phyloP scores from a whole-genome alignment of 1,140 invertebrate species.

The Drosophila kurseongensis region DNA sequence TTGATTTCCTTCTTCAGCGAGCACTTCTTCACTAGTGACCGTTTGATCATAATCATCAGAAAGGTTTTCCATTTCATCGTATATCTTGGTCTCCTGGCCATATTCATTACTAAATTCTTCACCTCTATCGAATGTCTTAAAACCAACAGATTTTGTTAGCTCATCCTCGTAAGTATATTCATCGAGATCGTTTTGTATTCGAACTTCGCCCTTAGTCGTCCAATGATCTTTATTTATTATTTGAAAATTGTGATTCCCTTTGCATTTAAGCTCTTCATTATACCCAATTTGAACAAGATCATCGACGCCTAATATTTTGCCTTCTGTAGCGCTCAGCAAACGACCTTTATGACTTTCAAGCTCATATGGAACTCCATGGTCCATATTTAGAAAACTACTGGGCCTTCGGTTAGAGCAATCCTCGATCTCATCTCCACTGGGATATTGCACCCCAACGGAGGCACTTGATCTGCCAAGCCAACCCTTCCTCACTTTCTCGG shows the following conservation, averaged over 20 bases:
- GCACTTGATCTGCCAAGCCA: conserved; percentile 3
- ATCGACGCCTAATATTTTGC: too few species aligned
- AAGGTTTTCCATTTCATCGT: neutral
- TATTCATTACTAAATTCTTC: neutral
- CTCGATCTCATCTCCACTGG: conserved; percentile 43
- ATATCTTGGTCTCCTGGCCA: neutral
- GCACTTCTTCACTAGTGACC: neutral
- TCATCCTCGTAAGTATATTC: neutral
- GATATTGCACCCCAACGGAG: conserved; percentile 55
- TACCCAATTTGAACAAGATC: neutral
- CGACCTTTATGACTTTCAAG: neutral
- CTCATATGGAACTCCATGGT: neutral
- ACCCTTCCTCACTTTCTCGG: neutral
- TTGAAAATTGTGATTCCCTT: neutral
- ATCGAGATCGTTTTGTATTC: neutral
- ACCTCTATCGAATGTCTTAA: too few species aligned
- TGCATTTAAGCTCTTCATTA: neutral
- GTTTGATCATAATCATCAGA: neutral
- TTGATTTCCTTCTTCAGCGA: neutral
- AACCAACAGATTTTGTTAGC: neutral
- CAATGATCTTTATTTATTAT: too few species aligned
- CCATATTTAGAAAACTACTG: neutral
- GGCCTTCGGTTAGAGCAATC: neutral
- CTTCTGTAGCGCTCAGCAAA: neutral
- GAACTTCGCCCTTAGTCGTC: neutral